These are phyloP conservation scores for Drosophila subsilvestris DNA, from an alignment of 2,888 invertebrate genomes.

Conservation along the genomic window DNA sequence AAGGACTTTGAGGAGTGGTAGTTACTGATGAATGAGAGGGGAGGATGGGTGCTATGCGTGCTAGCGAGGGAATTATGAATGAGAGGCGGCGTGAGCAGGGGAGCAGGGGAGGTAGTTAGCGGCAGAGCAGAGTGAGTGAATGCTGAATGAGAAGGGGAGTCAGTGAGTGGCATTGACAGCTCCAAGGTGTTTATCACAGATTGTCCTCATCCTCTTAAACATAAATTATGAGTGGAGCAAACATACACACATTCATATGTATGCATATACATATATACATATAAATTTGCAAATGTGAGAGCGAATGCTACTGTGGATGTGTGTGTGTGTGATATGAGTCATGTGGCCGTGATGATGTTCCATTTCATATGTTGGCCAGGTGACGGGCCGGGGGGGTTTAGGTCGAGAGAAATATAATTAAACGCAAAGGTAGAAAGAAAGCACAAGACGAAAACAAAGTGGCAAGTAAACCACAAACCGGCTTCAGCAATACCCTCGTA, in stretches of 20 bases:
- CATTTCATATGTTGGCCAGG: not conserved
- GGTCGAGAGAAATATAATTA: conserved; percentile 57
- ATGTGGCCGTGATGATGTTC: conserved; percentile 36
- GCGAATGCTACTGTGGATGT: conserved; percentile 4
- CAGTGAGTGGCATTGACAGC: conserved; percentile 34
- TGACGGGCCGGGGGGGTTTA: not conserved
- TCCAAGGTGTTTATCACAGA: conserved; percentile 46
- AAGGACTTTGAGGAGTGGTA: not conserved
- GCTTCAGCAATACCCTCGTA: not conserved
- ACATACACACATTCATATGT: conserved; percentile 28
- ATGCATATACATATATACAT: conserved; percentile 6
- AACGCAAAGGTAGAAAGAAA: conserved; percentile 40
- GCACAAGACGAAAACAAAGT: conserved; percentile 3
- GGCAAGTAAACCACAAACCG: not conserved
- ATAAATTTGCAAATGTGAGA: not conserved
- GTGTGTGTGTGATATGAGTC: conserved; percentile 28
- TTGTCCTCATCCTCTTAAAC: conserved; percentile 21
- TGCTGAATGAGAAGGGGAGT: conserved; percentile 28
- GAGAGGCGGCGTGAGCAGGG: not conserved
- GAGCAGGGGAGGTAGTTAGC: not conserved
- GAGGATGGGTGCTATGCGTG: not conserved
- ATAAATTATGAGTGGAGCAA: conserved; percentile 7
- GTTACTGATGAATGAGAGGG: not conserved
- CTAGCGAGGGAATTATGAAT: not conserved
- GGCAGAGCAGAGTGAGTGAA: conserved; percentile 5